Percentiles rank a stretch among this genome's conserved stretches.
These are phyloP conservation scores for Nothura maculosa DNA, from an alignment of 2,797 vertebrate species.

Conservation along the genomic window DNA sequence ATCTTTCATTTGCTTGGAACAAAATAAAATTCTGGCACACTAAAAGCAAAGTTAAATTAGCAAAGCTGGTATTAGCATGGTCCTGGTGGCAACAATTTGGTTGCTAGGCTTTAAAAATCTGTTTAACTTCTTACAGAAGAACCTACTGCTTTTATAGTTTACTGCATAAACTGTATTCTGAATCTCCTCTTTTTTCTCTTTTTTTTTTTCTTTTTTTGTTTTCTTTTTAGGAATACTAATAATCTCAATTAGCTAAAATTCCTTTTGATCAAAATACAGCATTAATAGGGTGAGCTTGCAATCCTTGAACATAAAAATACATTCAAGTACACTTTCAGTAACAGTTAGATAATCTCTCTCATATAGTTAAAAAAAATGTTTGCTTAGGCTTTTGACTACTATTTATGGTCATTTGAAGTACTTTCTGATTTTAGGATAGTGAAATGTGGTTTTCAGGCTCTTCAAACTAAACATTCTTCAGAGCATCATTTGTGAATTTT, in stretches of 20 bases:
- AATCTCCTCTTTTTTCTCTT: neutral
- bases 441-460: neutral
- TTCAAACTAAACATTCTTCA: neutral
- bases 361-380: neutral
- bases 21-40: neutral
- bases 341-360: neutral
- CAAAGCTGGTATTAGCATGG: neutral
- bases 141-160: too few species aligned
- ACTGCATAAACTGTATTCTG: neutral
- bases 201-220: neutral
- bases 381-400: neutral
- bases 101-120: neutral
- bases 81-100: accelerated
- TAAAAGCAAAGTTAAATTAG: neutral
- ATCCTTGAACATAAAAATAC: neutral
- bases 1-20: neutral
- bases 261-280: neutral
- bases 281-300: neutral
- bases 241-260: neutral
- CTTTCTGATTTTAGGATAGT: neutral
- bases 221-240: neutral
- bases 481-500: neutral
- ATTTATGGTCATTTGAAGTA: neutral
- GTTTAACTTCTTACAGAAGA: neutral
- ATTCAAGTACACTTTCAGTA: neutral